These are phyloP conservation scores for Brevipalpus yothersi DNA, from an alignment of 1,140 invertebrate genomes.

Conservation along the genomic window DNA sequence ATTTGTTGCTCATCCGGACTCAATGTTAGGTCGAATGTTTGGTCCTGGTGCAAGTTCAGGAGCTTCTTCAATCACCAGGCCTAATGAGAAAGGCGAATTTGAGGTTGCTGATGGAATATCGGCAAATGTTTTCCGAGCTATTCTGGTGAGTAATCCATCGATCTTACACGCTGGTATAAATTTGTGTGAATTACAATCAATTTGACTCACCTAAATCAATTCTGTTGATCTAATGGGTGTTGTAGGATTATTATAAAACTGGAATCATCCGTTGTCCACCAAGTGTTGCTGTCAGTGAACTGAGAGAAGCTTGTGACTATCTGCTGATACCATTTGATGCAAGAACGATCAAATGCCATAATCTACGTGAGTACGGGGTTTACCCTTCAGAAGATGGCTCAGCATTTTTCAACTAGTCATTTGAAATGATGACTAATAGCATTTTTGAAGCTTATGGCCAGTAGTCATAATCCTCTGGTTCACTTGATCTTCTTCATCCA, in stretches of 20 bases:
- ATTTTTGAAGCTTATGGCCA: background rate
- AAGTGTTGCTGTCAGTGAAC: slow-evolving; percentile 63
- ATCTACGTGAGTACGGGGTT: slow-evolving; percentile 42
- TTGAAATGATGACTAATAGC: background rate
- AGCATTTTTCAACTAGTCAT: background rate
- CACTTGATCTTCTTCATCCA: background rate
- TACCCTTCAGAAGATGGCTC: background rate
- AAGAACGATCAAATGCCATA: slow-evolving; percentile 79
- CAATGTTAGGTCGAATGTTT: slow-evolving; percentile 90
- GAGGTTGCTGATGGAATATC: slow-evolving; percentile 96
- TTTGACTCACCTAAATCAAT: background rate
- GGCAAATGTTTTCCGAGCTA: slow-evolving; percentile 75
- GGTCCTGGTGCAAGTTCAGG: slow-evolving; percentile 22
- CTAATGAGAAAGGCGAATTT: slow-evolving; percentile 87
- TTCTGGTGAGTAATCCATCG: slow-evolving; percentile 32
- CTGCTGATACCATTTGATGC: slow-evolving; percentile 91
- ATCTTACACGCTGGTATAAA: too few species aligned
- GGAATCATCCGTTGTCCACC: slow-evolving; percentile 64
- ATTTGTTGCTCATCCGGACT: slow-evolving; percentile 71
- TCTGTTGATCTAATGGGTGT: slow-evolving; percentile 6
- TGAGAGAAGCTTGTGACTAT: slow-evolving; percentile 95
- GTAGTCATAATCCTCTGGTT: too few species aligned
- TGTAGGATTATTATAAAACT: slow-evolving; percentile 67
- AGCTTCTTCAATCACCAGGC: slow-evolving; percentile 54
- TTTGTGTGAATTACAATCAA: background rate